Evolutionary conservation across 2,888 invertebrate species (phyloP).

Genomic region (Oscheius sp.): DNA sequence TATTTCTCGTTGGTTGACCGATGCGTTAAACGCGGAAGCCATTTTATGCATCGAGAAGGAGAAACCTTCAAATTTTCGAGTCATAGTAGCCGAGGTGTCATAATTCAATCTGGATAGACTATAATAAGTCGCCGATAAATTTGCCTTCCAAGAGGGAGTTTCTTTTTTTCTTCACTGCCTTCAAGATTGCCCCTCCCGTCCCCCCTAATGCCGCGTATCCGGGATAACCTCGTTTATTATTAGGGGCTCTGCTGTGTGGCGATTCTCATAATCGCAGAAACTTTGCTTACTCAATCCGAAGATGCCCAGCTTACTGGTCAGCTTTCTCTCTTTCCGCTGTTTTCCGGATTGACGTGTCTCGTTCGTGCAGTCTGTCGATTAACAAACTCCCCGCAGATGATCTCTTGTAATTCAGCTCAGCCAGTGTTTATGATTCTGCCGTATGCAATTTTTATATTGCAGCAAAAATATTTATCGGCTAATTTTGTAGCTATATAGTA

Average conservation of each 20-base stretch:
- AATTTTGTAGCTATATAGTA: no score
- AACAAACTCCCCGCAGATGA: no score
- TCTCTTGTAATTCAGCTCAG: no score
- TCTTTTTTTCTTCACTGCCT: neutral
- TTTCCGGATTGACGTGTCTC: no score
- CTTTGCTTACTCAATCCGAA: conserved; percentile 13
- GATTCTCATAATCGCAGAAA: conserved; percentile 30
- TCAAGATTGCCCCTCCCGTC: conserved; percentile 4
- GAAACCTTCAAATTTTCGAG: neutral
- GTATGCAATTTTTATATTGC: no score
- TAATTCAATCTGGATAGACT: neutral
- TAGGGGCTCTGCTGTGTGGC: conserved; percentile 25
- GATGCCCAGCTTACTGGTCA: neutral
- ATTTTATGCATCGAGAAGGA: conserved; percentile 18
- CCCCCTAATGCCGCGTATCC: conserved; percentile 33
- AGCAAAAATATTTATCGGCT: no score
- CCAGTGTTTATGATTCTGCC: no score
- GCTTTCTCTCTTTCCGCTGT: neutral
- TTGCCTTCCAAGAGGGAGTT: neutral
- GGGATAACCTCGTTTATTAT: conserved; percentile 38
- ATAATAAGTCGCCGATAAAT: neutral
- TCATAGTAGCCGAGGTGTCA: neutral
- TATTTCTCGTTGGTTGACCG: neutral
- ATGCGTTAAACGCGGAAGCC: conserved; percentile 23
- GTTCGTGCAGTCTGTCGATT: no score